Base-by-base conservation (phyloP, 2,888 invertebrate genomes). In the Peribatodes rhomboidaria region DNA sequence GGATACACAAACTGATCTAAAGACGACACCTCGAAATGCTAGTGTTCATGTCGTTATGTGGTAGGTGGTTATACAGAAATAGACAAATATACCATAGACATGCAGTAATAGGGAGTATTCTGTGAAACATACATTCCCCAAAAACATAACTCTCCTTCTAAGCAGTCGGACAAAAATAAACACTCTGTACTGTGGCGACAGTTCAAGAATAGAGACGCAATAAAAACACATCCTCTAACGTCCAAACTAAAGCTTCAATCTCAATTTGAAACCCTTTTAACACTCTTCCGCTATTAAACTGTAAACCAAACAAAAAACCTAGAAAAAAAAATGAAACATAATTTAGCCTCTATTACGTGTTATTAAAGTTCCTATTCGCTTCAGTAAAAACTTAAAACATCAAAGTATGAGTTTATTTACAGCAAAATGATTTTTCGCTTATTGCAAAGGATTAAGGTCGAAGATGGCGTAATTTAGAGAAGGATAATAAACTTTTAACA, bases 401-500 rank as follows among this genome's bases (percentile, higher is more conserved):
- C 71, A 73, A 69, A 70, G 66, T n/a, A 41, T 27, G 53, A 35
- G 37, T 54, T 67, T 41, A 65, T 65, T 60, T 22, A n/a, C 27
- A 65, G 62, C 33, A 52, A 64, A 68, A 67, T 59, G 55, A 64
- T 50, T 59, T 64, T 64, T 61, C 42, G 50, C 58, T 63, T 76
- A 73, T 50, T 0, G 0, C 16, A 18, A 63, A 14, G 46, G 1
- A 35, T 65, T 79, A 84, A 77, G 69, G 74, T 71, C 68, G 35
- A 74, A 71, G 78, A 65, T 81, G 9, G 67, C 18, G 46, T 55
- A 53, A 44, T 54, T 39, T 68, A 69, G 2, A 56, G 41, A 41
- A 20, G 35, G 54, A 81, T 85, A 86, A 90, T 90, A 90, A 91
- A 89, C 86, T 86, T 88, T 87, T 86, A 87, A 88, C 87, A 89